A percentile compares a stretch with the other conserved stretches of the same genome.
These are phyloP conservation scores for Virgularia gustaviana DNA, from an alignment of 92 coral and sea anemone genomes.

Conservation along the genomic window DNA sequence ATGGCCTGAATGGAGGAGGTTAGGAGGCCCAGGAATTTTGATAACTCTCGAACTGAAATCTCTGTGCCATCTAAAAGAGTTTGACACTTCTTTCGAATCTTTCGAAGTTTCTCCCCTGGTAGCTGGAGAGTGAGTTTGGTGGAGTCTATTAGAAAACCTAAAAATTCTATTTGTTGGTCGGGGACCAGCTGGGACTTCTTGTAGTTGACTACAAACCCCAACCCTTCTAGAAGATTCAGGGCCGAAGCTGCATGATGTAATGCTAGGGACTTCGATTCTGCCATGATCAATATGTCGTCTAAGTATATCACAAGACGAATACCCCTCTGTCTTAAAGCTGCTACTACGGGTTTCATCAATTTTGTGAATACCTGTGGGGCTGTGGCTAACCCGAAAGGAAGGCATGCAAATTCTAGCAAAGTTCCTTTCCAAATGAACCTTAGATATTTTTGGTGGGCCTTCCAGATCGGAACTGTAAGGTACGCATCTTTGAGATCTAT, in stretches of 20 bases:
- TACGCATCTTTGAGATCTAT: slow-evolving; percentile 47
- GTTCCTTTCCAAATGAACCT: slow-evolving; percentile 33
- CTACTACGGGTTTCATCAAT: slow-evolving; percentile 48
- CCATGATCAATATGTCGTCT: slow-evolving; percentile 49
- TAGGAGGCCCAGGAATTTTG: slow-evolving; percentile 39
- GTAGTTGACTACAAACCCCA: slow-evolving; percentile 52
- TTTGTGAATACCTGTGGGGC: slow-evolving; percentile 51
- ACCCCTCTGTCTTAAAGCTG: slow-evolving; percentile 39
- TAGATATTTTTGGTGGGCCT: slow-evolving; percentile 32
- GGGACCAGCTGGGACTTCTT: slow-evolving; percentile 49
- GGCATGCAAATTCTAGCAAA: slow-evolving; percentile 43
- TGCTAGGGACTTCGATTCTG: slow-evolving; percentile 17
- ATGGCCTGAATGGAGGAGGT: slow-evolving; percentile 44
- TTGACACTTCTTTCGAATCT: slow-evolving; percentile 29
- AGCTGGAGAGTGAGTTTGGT: slow-evolving; percentile 23
- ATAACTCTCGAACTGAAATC: slow-evolving; percentile 38
- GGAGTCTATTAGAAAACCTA: slow-evolving; percentile 40
- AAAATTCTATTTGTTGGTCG: slow-evolving; percentile 32
- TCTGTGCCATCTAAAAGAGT: slow-evolving; percentile 1
- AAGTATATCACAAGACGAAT: slow-evolving; percentile 40
- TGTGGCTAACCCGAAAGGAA: slow-evolving; percentile 49
- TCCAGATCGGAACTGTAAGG: slow-evolving; percentile 35
- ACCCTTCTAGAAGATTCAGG: slow-evolving; percentile 45
- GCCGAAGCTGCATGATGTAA: slow-evolving; percentile 39
- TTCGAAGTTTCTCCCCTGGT: slow-evolving; percentile 41